Evolutionary conservation across 2,888 invertebrate genomes (phyloP).

Genomic region (Ennomos erosarius): DNA sequence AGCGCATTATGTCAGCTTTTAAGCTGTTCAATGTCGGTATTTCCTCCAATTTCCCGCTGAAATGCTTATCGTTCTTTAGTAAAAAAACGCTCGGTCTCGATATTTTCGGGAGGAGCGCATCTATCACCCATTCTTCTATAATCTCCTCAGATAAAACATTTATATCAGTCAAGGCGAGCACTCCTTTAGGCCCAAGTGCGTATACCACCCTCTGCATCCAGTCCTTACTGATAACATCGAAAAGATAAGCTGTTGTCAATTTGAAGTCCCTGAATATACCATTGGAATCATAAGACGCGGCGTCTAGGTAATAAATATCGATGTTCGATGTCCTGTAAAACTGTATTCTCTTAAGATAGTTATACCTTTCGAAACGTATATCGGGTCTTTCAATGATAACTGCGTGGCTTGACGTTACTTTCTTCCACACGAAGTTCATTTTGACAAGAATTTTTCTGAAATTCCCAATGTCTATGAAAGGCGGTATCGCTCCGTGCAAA

Average conservation of each 20-base stretch:
- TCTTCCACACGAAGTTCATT: slow-evolving; percentile 55
- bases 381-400: slow-evolving; percentile 55
- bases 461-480: slow-evolving; percentile 46
- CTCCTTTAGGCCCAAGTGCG: slow-evolving; percentile 36
- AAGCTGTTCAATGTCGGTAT: slow-evolving; percentile 38
- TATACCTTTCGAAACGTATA: slow-evolving; percentile 51
- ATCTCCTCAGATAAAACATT: slow-evolving; percentile 23
- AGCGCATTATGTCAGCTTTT: slow-evolving; percentile 43
- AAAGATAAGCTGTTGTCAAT: slow-evolving; percentile 1
- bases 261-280: slow-evolving; percentile 24
- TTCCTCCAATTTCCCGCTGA: slow-evolving; percentile 28
- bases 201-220: slow-evolving; percentile 39
- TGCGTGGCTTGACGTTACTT: slow-evolving; percentile 18
- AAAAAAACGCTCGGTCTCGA: slow-evolving; percentile 44
- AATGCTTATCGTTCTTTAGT: slow-evolving; percentile 36
- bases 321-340: slow-evolving; percentile 21
- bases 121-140: slow-evolving; percentile 44
- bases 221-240: not conserved
- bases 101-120: slow-evolving; percentile 35
- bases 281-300: slow-evolving; percentile 31
- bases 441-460: slow-evolving; percentile 52
- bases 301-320: slow-evolving; percentile 48
- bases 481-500: slow-evolving; percentile 40
- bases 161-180: slow-evolving; percentile 29
- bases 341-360: slow-evolving; percentile 49